Conservation (phyloP, 2,113 vertebrate genomes). For the Eulemur rufifrons region DNA sequence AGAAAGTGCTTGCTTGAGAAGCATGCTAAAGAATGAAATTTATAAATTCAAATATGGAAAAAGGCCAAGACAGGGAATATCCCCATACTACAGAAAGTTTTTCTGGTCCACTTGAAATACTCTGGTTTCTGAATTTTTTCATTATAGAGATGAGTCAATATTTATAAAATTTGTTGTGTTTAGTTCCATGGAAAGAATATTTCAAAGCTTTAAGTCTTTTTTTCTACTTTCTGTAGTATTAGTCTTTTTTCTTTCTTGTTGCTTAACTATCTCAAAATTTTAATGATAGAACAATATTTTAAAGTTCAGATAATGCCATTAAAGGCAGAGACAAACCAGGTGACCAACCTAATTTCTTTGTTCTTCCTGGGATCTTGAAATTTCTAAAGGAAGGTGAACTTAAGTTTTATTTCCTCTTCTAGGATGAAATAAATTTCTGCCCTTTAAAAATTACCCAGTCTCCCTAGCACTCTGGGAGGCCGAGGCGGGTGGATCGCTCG, state of each 20-base stretch:
- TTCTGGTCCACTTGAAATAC: not conserved
- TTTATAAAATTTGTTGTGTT: not conserved
- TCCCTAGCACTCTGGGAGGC: too few species aligned
- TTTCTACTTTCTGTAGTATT: not conserved
- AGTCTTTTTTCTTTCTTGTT: not conserved
- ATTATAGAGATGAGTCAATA: constrained; percentile 1
- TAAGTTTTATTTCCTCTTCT: constrained; percentile 8
- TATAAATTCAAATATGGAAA: not conserved
- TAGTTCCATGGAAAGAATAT: not conserved
- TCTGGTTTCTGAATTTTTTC: not conserved
- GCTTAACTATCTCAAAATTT: constrained; percentile 37
- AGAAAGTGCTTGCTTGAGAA: constrained; percentile 25
- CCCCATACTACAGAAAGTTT: not conserved
- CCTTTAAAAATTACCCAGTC: not conserved
- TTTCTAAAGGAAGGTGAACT: constrained; percentile 21
- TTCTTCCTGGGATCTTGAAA: not conserved
- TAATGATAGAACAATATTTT: not conserved
- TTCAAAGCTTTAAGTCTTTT: not conserved
- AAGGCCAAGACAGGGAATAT: not conserved
- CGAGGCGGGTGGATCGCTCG: too few species aligned
- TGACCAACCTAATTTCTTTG: not conserved
- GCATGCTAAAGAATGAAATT: constrained; percentile 26
- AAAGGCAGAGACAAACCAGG: constrained; percentile 1
- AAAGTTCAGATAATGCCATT: constrained; percentile 17
- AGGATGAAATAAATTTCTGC: not conserved